Conservation (phyloP, 2,888 invertebrate genomes). For the Fragum fragum region DNA sequence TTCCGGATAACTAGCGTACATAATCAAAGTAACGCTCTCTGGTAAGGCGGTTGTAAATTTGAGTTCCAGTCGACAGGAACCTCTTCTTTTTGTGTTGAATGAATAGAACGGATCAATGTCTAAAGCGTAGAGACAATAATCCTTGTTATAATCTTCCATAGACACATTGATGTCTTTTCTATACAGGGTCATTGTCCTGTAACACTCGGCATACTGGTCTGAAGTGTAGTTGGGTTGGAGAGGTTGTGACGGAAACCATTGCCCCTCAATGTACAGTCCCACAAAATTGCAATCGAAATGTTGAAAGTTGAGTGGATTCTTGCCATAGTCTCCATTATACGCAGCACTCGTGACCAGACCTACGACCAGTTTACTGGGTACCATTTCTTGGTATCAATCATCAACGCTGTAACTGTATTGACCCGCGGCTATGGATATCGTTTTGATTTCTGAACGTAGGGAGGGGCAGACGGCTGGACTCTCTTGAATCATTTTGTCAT, state of each 20-base stretch:
- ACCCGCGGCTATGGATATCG: slow-evolving; percentile 48
- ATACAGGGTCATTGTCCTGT: slow-evolving; percentile 42
- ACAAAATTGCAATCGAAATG: slow-evolving; percentile 36
- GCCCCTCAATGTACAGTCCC: slow-evolving; percentile 54
- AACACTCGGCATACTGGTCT: slow-evolving; percentile 44
- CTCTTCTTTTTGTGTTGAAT: slow-evolving; percentile 50
- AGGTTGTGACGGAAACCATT: slow-evolving; percentile 45
- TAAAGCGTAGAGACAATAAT: slow-evolving; percentile 47
- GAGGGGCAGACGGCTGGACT: slow-evolving; percentile 51
- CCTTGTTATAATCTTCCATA: slow-evolving; percentile 35
- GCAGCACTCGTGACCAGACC: slow-evolving; percentile 42
- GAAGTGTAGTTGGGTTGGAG: slow-evolving; percentile 56
- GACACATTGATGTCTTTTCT: slow-evolving; percentile 41
- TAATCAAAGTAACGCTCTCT: slow-evolving; percentile 47
- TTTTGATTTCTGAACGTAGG: slow-evolving; percentile 47
- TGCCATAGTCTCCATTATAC: slow-evolving; percentile 42
- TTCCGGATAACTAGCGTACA: slow-evolving; percentile 55
- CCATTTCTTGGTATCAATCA: slow-evolving; percentile 43
- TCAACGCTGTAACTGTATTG: slow-evolving; percentile 45
- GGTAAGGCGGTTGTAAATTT: slow-evolving; percentile 47
- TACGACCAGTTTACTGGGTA: slow-evolving; percentile 44
- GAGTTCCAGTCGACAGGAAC: slow-evolving; percentile 52
- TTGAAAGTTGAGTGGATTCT: slow-evolving; percentile 58
- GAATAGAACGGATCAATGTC: slow-evolving; percentile 35
- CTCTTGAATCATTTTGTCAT: slow-evolving; percentile 41